Conservation (phyloP, 2,113 vertebrate species). For the Muntiacus muntjak region DNA sequence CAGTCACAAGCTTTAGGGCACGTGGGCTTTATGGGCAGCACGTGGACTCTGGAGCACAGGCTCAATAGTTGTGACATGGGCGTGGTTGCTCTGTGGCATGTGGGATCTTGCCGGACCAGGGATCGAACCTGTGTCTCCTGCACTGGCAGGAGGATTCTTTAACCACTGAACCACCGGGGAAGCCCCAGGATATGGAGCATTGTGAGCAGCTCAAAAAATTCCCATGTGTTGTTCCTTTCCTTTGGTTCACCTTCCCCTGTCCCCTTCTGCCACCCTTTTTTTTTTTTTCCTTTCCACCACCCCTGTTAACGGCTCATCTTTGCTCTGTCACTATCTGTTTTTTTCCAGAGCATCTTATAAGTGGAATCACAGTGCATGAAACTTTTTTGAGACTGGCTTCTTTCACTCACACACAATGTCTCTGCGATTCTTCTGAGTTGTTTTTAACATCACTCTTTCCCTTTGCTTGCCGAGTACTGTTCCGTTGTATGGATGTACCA, state of each 20-base stretch:
- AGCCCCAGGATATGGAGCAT: neutral
- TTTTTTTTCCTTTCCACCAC: too few relatives aligned
- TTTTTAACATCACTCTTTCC: too few relatives aligned
- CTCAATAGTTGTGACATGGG: neutral
- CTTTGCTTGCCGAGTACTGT: fast-evolving
- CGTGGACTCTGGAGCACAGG: neutral
- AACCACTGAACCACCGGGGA: neutral
- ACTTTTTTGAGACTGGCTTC: neutral
- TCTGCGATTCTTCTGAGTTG: neutral
- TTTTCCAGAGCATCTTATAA: neutral
- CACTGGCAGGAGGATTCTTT: neutral
- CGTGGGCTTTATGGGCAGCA: fast-evolving
- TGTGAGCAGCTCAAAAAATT: neutral
- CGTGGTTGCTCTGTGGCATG: neutral
- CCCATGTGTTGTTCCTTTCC: too few relatives aligned
- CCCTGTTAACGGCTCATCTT: neutral
- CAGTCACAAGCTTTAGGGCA: neutral
- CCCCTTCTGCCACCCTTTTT: fast-evolving
- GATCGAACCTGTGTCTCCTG: neutral
- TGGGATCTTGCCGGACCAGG: neutral
- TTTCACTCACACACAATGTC: fast-evolving
- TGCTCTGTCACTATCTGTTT: neutral
- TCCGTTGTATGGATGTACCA: fast-evolving
- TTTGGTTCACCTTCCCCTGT: neutral
- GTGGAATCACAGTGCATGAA: neutral